Conservation (phyloP, 2,888 invertebrate genomes). For the Drosophila bunnanda region DNA sequence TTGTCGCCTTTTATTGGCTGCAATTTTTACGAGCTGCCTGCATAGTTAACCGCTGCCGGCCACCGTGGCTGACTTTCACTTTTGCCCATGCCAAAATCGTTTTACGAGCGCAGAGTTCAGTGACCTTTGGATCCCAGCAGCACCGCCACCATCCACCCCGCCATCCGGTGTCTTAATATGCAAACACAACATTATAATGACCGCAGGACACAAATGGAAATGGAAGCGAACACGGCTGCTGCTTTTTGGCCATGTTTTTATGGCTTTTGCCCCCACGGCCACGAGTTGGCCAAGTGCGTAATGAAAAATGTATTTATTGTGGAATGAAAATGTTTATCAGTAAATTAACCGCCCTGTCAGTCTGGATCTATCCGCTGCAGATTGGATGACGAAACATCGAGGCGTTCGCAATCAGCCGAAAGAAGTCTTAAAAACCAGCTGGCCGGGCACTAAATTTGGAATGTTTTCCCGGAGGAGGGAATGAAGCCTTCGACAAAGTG, state of each 20-base stretch:
- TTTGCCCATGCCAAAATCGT: conserved; percentile 59
- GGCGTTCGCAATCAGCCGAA: conserved; percentile 26
- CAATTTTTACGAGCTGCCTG: conserved; percentile 59
- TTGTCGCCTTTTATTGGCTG: conserved; percentile 69
- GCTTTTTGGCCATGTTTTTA: conserved; percentile 68
- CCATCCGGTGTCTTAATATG: conserved; percentile 57
- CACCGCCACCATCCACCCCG: conserved; percentile 1
- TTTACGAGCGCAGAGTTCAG: conserved; percentile 74
- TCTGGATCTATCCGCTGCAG: conserved; percentile 33
- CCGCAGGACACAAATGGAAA: conserved; percentile 78
- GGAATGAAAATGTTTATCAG: conserved; percentile 79
- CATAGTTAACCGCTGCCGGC: conserved; percentile 59
- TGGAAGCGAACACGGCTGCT: conserved; percentile 38
- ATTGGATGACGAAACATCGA: conserved; percentile 66
- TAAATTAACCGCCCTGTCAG: conserved; percentile 70
- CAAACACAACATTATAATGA: conserved; percentile 70
- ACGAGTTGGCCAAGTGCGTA: conserved; percentile 62
- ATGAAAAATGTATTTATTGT: conserved; percentile 74
- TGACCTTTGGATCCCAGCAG: conserved; percentile 42
- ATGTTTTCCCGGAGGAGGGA: neutral
- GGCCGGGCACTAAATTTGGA: conserved; percentile 38
- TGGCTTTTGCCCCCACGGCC: conserved; percentile 49
- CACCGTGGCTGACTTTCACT: conserved; percentile 61
- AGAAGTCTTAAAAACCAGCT: conserved; percentile 13
- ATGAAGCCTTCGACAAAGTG: conserved; percentile 2